Evolutionary conservation across 2,797 vertebrate species (phyloP).

Genomic region (Ispidina lecontei): DNA sequence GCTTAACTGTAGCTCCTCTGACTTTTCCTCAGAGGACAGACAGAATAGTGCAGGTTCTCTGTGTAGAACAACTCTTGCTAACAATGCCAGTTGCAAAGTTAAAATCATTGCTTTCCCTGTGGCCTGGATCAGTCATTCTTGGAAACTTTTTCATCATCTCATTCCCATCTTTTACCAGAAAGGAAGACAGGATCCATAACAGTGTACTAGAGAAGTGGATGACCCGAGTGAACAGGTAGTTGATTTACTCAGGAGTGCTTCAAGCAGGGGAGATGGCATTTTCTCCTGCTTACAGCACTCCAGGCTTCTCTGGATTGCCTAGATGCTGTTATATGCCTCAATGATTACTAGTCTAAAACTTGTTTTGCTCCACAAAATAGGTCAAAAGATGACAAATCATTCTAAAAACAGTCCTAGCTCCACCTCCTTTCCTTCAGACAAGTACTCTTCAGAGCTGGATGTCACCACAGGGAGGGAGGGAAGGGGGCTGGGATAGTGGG

Average conservation of each 20-base stretch:
- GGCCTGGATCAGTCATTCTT: background rate
- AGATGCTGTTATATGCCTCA: background rate
- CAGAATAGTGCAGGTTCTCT: background rate
- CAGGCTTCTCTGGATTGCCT: background rate
- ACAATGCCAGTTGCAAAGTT: background rate
- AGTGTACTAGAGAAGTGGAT: background rate
- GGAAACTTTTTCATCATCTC: background rate
- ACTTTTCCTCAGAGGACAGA: background rate
- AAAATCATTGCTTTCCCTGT: background rate
- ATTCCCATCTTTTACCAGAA: background rate
- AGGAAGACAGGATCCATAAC: accelerated
- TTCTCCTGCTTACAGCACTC: background rate
- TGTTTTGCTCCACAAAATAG: background rate
- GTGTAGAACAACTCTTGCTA: background rate
- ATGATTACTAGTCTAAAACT: background rate
- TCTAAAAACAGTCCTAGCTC: background rate
- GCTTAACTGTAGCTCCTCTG: background rate
- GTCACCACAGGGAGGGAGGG: background rate
- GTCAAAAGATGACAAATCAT: background rate
- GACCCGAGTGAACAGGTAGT: background rate
- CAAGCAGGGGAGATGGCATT: background rate
- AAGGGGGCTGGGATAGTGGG: background rate
- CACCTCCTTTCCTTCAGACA: background rate
- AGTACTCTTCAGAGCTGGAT: background rate
- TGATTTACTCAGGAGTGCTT: background rate